Evolutionary conservation across 2,888 invertebrate genomes (phyloP).

Genomic region (Carpatolechia fugitivella): DNA sequence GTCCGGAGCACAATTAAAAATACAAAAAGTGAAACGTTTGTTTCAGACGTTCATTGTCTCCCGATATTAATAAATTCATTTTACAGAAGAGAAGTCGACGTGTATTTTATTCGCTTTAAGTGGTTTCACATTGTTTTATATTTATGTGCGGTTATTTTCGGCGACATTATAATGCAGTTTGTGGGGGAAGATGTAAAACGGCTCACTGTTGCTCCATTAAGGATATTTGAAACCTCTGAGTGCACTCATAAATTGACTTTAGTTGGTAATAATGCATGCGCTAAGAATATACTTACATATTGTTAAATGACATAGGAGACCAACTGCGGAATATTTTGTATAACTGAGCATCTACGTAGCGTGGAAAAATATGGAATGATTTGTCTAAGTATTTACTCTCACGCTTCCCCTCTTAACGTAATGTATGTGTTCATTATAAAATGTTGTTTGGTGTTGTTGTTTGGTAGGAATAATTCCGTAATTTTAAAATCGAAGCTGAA

Average conservation of each 20-base stretch:
- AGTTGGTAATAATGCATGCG: slow-evolving; percentile 65
- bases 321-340: neutral
- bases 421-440: too few relatives aligned
- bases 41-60: slow-evolving; percentile 80
- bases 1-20: slow-evolving; percentile 78
- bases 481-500: too few relatives aligned
- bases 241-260: slow-evolving; percentile 76
- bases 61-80: slow-evolving; percentile 80
- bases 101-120: slow-evolving; percentile 80
- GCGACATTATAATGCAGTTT: slow-evolving; percentile 78
- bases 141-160: slow-evolving; percentile 79
- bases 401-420: too few relatives aligned
- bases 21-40: slow-evolving; percentile 76
- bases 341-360: neutral
- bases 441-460: too few relatives aligned
- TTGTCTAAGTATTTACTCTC: too few relatives aligned
- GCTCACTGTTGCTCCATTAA: slow-evolving; percentile 76
- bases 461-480: too few relatives aligned
- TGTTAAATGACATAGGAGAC: slow-evolving; percentile 26
- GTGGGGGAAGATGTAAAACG: slow-evolving; percentile 77
- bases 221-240: slow-evolving; percentile 77
- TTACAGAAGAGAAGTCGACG: slow-evolving; percentile 76
- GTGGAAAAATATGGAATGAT: too few relatives aligned
- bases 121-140: slow-evolving; percentile 80
- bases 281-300: slow-evolving; percentile 60